phyloP scores from a whole-genome alignment of 2,797 vertebrate species.

The Poeciliopsis paucimaculata region DNA sequence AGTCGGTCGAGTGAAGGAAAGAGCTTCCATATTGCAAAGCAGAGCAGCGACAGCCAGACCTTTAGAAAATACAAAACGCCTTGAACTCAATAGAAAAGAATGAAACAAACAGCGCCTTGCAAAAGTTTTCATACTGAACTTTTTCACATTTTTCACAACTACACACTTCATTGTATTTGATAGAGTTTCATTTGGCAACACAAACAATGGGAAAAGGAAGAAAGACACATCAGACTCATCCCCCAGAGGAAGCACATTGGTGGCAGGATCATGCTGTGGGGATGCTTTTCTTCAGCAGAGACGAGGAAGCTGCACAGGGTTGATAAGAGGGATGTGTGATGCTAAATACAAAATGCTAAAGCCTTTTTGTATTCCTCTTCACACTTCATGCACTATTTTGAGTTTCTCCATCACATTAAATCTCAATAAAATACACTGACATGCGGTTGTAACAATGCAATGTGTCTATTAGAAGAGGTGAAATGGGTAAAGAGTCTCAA shows the following conservation, averaged over 20 bases:
- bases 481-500: constrained; percentile 34
- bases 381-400: not conserved
- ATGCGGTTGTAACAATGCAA: not conserved
- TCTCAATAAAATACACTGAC: not conserved
- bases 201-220: not conserved
- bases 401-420: not conserved
- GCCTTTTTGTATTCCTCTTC: not conserved
- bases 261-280: not conserved
- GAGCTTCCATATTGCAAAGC: constrained; percentile 57
- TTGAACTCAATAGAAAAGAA: not conserved
- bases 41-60: constrained; percentile 28
- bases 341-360: not conserved
- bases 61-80: constrained; percentile 43
- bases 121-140: not conserved
- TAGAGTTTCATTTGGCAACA: not conserved
- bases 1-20: constrained; percentile 41
- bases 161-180: not conserved
- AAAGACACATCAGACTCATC: not conserved
- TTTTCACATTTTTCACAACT: not conserved
- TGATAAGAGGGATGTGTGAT: not conserved
- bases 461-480: constrained; percentile 38
- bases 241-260: not conserved
- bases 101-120: not conserved
- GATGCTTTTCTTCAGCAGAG: not conserved
- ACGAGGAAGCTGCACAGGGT: not conserved